Percentiles rank a stretch among this genome's conserved stretches.
Evolutionary conservation across 2,113 vertebrate species (phyloP).

Genomic region (Lampris incognitus): DNA sequence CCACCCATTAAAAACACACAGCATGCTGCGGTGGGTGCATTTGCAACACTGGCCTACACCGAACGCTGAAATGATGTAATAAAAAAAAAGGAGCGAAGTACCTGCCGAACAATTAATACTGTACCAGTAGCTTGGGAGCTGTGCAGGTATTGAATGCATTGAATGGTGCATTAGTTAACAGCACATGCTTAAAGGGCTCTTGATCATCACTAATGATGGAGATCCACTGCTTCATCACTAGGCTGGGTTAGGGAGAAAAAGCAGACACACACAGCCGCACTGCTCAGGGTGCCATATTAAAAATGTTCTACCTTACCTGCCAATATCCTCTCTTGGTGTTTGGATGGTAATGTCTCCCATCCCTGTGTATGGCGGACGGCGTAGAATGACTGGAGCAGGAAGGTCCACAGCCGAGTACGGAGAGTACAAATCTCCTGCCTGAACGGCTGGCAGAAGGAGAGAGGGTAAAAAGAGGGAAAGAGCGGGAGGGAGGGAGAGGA

Average conservation of each 20-base stretch:
- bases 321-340: slow-evolving; percentile 88
- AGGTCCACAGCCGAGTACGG: slow-evolving; percentile 91
- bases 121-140: slow-evolving; percentile 9
- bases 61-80: slow-evolving; percentile 5
- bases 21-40: slow-evolving; percentile 60
- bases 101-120: slow-evolving; percentile 20
- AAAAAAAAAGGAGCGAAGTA: slow-evolving; percentile 9
- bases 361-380: slow-evolving; percentile 93
- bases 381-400: slow-evolving; percentile 96
- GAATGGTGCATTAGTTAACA: slow-evolving; percentile 14
- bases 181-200: slow-evolving; percentile 31
- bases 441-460: slow-evolving; percentile 83
- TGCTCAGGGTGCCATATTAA: background rate
- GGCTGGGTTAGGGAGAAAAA: slow-evolving; percentile 31
- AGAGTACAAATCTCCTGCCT: slow-evolving; percentile 91
- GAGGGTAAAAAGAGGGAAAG: slow-evolving; percentile 14
- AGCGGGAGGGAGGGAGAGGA: slow-evolving; percentile 29
- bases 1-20: slow-evolving; percentile 52
- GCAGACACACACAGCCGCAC: background rate
- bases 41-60: slow-evolving; percentile 38
- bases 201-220: slow-evolving; percentile 52
- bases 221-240: slow-evolving; percentile 34
- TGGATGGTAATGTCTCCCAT: slow-evolving; percentile 89
- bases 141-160: background rate
- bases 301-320: slow-evolving; percentile 84